Evolutionary conservation across 2,113 vertebrate species (phyloP).

Genomic region (Syngnathus floridae): DNA sequence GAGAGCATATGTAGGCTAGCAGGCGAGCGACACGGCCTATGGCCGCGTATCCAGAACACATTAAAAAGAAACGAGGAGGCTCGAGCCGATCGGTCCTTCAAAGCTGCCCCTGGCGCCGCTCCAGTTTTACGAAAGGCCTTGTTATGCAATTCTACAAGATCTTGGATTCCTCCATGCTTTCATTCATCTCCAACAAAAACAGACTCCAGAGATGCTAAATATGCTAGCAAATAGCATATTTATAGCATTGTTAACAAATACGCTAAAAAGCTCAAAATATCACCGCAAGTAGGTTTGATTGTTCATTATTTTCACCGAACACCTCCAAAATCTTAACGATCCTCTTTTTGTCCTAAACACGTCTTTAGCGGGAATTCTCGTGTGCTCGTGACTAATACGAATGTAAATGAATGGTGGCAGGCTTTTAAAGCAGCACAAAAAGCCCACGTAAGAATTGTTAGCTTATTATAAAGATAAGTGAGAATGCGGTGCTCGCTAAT

Average conservation of each 20-base stretch:
- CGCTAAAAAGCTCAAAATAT: no score
- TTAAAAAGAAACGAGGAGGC: conserved; percentile 54
- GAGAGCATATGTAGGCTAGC: conserved; percentile 32
- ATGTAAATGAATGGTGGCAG: conserved; percentile 31
- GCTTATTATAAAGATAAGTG: conserved; percentile 3
- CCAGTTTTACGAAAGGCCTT: conserved; percentile 48
- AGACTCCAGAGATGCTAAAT: background rate
- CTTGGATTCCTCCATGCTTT: conserved; percentile 19
- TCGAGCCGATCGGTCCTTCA: conserved; percentile 38
- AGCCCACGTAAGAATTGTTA: background rate
- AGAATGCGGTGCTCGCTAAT: background rate
- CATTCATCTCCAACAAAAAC: background rate
- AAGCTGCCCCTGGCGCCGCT: conserved; percentile 51
- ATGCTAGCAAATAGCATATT: no score
- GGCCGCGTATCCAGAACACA: conserved; percentile 53
- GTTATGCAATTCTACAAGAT: conserved; percentile 57
- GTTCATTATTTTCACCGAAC: no score
- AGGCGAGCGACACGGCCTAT: conserved; percentile 35
- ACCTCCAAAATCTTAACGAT: background rate
- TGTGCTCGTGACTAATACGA: conserved; percentile 27
- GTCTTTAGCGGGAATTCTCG: conserved; percentile 10
- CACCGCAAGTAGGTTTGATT: no score
- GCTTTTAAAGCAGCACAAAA: conserved; percentile 4
- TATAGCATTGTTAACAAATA: no score
- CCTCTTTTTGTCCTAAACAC: background rate